Evolutionary conservation across 2,888 invertebrate genomes (phyloP), one percentile per base, ranked within the genome.

Genomic region (Euspilapteryx auroguttella): DNA sequence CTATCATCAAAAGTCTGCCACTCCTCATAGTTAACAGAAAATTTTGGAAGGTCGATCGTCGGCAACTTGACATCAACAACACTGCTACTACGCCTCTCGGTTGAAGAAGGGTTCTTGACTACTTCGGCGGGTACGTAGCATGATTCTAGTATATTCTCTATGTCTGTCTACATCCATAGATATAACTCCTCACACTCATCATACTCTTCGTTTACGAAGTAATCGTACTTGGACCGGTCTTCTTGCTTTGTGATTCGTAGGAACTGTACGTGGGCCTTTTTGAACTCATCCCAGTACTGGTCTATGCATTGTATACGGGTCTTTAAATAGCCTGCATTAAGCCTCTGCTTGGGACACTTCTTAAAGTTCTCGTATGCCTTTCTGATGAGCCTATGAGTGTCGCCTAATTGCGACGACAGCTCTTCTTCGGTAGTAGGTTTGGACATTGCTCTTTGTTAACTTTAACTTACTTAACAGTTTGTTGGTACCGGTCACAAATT

Each of bases 201-300:
- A 30, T 32, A 41, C 12, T 41, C 36, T 29, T 39, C 38, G 10
- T 37, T 37, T 3, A 35, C 21, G 28, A 40, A 41, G 9, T 40
- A 41, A 2, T 31, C 29, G 13, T 37, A 21, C 4, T 25, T 14
- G 9, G 27, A 29, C 3, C 35, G 15, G 11, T 34, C 15, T 32
- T 35, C 25, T 14, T 28, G 14, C 5, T n/a, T 10, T 23, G 21
- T 25, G 10, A 17, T 29, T 39, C 33, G 2, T 34, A 6, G 11
- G 20, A 4, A 29, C 32, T 37, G n/a, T n/a, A n/a, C n/a, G n/a
- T n/a, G n/a, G n/a, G n/a, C n/a, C n/a, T n/a, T n/a, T n/a, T n/a
- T n/a, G 12, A 35, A 42, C 2, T 29, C 21, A 7, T 31, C 15
- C 37, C 42, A 43, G 27, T 41, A 37, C 6, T 37, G 35, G 6